phyloP scores from a whole-genome alignment of 2,888 invertebrate genomes.

The Campoplex capitator region DNA sequence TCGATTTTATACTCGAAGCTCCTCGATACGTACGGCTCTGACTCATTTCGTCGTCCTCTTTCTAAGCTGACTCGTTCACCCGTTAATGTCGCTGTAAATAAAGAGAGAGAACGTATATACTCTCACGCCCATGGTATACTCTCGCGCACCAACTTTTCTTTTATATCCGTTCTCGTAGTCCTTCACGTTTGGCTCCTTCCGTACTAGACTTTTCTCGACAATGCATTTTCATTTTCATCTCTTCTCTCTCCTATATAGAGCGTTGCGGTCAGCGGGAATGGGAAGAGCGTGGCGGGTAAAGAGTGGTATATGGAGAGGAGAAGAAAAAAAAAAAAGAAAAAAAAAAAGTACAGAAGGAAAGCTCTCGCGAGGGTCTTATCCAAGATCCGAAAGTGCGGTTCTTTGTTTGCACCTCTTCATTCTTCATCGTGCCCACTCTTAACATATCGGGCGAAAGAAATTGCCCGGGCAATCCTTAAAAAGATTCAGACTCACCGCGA shows the following conservation, averaged over 20 bases:
- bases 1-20: conserved; percentile 10
- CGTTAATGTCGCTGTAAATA: conserved; percentile 50
- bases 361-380: conserved; percentile 52
- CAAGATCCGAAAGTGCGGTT: conserved; percentile 58
- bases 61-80: not conserved
- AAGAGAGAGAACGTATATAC: conserved; percentile 38
- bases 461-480: conserved; percentile 56
- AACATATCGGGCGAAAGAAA: conserved; percentile 51
- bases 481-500: conserved; percentile 50
- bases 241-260: conserved; percentile 43
- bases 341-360: not conserved
- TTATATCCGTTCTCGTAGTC: conserved; percentile 14
- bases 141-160: conserved; percentile 24
- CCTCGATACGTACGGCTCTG: conserved; percentile 30
- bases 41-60: conserved; percentile 49
- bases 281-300: conserved; percentile 25
- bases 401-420: conserved; percentile 69
- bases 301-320: not conserved
- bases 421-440: conserved; percentile 47
- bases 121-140: not conserved
- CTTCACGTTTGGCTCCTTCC: conserved; percentile 53
- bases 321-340: not conserved
- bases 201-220: conserved; percentile 55
- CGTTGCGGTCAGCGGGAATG: conserved; percentile 39
- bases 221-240: conserved; percentile 67